These are phyloP conservation scores for Scolopax rusticola DNA, from an alignment of 2,797 vertebrate genomes.

Conservation along the genomic window DNA sequence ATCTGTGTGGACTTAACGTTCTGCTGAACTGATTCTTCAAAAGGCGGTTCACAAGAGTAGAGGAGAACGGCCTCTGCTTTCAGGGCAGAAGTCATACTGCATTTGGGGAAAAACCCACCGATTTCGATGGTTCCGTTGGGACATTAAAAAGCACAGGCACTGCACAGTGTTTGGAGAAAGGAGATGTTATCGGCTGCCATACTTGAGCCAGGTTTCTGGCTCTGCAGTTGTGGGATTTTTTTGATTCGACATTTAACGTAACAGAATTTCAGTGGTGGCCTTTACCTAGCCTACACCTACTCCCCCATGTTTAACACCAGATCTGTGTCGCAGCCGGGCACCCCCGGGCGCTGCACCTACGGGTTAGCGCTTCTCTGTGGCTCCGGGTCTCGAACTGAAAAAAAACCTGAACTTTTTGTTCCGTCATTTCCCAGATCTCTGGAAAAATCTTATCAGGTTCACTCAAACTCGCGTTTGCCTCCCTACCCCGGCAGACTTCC, in stretches of 20 bases:
- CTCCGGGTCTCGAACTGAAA: background rate
- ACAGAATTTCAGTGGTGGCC: background rate
- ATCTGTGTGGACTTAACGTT: accelerated
- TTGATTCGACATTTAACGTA: background rate
- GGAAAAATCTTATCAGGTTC: background rate
- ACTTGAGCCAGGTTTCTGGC: background rate
- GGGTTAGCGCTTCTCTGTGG: background rate
- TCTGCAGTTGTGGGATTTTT: background rate
- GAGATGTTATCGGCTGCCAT: background rate
- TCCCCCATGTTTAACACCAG: accelerated
- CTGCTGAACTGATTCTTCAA: background rate
- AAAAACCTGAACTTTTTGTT: background rate
- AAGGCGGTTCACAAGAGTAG: background rate
- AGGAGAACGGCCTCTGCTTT: background rate
- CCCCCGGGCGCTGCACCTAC: accelerated
- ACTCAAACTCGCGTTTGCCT: background rate
- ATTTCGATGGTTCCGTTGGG: background rate
- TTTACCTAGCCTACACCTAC: background rate
- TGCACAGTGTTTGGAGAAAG: background rate
- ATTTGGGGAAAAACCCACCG: accelerated
- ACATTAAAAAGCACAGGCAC: accelerated
- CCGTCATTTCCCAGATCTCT: accelerated
- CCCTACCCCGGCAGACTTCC: background rate
- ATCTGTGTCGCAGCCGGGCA: accelerated
- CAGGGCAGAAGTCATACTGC: background rate